Percentiles rank a stretch among this genome's conserved stretches.
Conservation (phyloP, 2,888 invertebrate genomes). For the Cordilura impudica region DNA sequence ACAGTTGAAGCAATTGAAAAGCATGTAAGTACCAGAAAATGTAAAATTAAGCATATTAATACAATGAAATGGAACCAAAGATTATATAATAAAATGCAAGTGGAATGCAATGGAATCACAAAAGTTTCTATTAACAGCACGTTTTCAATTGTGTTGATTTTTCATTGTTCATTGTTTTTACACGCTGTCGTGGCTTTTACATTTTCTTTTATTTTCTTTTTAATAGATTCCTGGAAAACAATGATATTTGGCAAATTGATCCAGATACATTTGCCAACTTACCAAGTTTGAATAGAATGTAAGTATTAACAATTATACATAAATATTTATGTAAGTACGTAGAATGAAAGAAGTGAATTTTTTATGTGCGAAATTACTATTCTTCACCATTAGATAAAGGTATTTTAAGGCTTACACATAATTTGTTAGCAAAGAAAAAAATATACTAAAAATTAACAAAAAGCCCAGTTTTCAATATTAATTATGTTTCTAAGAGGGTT, state of each 20-base stretch:
- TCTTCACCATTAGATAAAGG: neutral
- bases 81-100: slow-evolving; percentile 45
- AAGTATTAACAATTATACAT: slow-evolving; percentile 79
- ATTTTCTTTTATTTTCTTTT: slow-evolving; percentile 24
- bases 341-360: neutral
- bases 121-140: slow-evolving; percentile 33
- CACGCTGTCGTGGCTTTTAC: neutral
- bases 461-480: too few relatives aligned
- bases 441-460: too few relatives aligned
- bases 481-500: too few relatives aligned
- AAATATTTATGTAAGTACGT: too few relatives aligned
- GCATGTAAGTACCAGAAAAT: slow-evolving; percentile 86
- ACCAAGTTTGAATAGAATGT: slow-evolving; percentile 86
- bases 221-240: slow-evolving; percentile 88
- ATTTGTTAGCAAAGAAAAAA: too few relatives aligned
- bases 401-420: neutral
- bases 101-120: slow-evolving; percentile 25
- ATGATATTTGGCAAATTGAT: slow-evolving; percentile 85
- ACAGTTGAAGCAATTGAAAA: slow-evolving; percentile 86
- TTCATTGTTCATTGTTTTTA: slow-evolving; percentile 20
- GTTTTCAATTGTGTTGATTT: slow-evolving; percentile 25
- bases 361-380: neutral
- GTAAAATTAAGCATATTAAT: neutral
- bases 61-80: neutral
- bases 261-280: slow-evolving; percentile 86